phyloP scores from a whole-genome alignment of 2,797 vertebrate species.

The Alexandromys oeconomus region DNA sequence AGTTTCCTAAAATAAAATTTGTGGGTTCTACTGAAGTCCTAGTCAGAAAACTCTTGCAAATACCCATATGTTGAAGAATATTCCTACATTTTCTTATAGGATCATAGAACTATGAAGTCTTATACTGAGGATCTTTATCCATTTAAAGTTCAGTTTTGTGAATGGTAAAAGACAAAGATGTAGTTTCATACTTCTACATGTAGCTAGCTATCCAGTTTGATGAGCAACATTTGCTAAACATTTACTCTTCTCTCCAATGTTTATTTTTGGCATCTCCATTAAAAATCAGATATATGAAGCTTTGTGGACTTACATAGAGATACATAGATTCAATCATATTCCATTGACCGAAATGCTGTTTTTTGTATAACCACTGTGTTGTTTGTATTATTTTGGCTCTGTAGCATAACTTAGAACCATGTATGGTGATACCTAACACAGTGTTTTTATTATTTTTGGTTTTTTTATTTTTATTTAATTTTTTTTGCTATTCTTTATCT shows the following conservation, averaged over 20 bases:
- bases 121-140: neutral
- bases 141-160: neutral
- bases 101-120: neutral
- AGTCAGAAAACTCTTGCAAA: neutral
- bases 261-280: neutral
- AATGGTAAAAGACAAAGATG: neutral
- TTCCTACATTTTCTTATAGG: neutral
- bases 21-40: neutral
- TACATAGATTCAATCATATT: neutral
- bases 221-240: neutral
- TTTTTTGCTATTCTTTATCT: neutral
- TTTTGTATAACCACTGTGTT: neutral
- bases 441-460: neutral
- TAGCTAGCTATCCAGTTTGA: neutral
- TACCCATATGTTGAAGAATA: neutral
- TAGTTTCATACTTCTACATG: neutral
- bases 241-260: neutral
- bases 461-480: too few species aligned
- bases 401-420: neutral
- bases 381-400: neutral
- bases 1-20: neutral
- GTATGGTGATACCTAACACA: too few species aligned
- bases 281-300: neutral
- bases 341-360: neutral
- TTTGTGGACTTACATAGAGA: neutral